Percentiles rank a stretch among this genome's conserved stretches.
These are phyloP conservation scores for Spialia ferax DNA, from an alignment of 2,888 invertebrate species.

Conservation along the genomic window DNA sequence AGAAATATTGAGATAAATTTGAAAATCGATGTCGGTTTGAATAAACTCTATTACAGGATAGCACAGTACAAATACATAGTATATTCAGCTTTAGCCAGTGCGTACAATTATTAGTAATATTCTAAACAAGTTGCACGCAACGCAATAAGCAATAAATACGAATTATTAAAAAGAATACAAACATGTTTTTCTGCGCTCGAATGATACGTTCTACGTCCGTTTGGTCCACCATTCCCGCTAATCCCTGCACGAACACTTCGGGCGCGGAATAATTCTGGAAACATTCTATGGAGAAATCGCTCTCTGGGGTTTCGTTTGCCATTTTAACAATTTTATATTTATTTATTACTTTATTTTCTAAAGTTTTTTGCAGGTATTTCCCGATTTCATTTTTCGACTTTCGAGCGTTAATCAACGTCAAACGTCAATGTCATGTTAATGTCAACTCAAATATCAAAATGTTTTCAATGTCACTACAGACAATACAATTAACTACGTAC, in stretches of 20 bases:
- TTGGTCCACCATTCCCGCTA: conserved; percentile 96
- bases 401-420: not conserved
- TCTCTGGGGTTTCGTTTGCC: conserved; percentile 88
- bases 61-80: too few species aligned
- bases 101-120: too few species aligned
- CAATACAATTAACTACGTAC: too few species aligned
- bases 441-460: too few species aligned
- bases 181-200: conserved; percentile 97
- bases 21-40: too few species aligned
- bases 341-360: not conserved
- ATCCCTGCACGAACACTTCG: conserved; percentile 96
- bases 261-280: conserved; percentile 96
- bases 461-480: too few species aligned
- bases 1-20: too few species aligned
- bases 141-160: too few species aligned
- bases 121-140: too few species aligned
- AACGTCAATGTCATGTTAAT: too few species aligned
- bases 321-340: conserved; percentile 55
- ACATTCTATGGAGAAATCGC: conserved; percentile 93
- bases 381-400: not conserved
- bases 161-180: conserved; percentile 65
- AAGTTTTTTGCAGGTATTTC: not conserved
- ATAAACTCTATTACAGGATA: too few species aligned
- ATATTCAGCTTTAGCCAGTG: too few species aligned
- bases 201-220: conserved; percentile 96